Evolutionary conservation across 2,113 vertebrate genomes (phyloP).

Genomic region (Gambusia affinis): DNA sequence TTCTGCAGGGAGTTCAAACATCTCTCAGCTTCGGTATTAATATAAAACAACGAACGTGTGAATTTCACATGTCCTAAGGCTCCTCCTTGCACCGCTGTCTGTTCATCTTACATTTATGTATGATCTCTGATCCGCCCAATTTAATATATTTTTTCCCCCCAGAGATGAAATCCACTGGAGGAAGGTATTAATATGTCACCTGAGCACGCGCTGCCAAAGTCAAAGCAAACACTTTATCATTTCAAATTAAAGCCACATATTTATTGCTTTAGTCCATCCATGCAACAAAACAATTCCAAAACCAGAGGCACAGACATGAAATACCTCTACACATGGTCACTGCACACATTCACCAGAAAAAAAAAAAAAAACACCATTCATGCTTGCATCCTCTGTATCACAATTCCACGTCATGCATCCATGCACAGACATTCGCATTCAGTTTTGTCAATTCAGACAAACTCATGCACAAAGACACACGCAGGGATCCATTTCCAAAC

Average conservation of each 20-base stretch:
- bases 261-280: constrained; percentile 33
- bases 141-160: constrained; percentile 41
- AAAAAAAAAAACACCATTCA: constrained; percentile 42
- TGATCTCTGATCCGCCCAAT: constrained; percentile 56
- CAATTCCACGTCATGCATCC: constrained; percentile 54
- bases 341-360: constrained; percentile 40
- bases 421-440: constrained; percentile 56
- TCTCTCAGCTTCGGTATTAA: constrained; percentile 17
- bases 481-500: constrained; percentile 38
- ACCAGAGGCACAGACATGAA: constrained; percentile 41
- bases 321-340: constrained; percentile 37
- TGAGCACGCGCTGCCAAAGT: constrained; percentile 32
- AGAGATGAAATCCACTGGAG: constrained; percentile 42
- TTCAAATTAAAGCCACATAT: constrained; percentile 54
- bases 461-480: constrained; percentile 37
- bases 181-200: constrained; percentile 55
- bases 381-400: constrained; percentile 31
- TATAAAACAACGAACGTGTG: constrained; percentile 38
- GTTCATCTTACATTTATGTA: constrained; percentile 55
- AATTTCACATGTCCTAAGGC: constrained; percentile 31
- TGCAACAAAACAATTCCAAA: constrained; percentile 59
- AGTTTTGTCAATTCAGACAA: constrained; percentile 45
- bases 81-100: constrained; percentile 10
- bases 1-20: constrained; percentile 6
- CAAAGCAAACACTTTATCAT: constrained; percentile 48